Percentiles rank a stretch among this genome's conserved stretches.
These are phyloP conservation scores for Rostratula benghalensis DNA, from an alignment of 2,113 vertebrate species.

Conservation along the genomic window DNA sequence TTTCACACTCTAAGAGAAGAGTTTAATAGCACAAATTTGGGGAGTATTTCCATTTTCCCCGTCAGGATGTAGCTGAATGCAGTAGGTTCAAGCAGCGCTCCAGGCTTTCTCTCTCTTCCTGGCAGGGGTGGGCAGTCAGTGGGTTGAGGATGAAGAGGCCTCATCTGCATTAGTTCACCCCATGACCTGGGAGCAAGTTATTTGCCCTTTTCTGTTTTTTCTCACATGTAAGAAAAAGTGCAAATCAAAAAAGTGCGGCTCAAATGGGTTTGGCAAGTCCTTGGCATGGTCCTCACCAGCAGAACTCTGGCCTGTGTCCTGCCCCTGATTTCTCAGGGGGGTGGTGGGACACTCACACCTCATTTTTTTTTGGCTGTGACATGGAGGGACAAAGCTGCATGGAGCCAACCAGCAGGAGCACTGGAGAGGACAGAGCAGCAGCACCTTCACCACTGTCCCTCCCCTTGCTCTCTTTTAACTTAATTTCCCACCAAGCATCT, in stretches of 20 bases:
- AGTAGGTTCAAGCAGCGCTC: accelerated
- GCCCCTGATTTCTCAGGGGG: not conserved
- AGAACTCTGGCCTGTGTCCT: not conserved
- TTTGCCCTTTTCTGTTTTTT: not conserved
- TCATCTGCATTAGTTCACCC: not conserved
- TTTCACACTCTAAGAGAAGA: conserved; percentile 7
- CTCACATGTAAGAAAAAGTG: not conserved
- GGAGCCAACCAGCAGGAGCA: not conserved
- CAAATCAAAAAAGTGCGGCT: not conserved
- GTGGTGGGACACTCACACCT: not conserved
- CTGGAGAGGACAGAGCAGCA: not conserved
- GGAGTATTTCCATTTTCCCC: not conserved
- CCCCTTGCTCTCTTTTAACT: not conserved
- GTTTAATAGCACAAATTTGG: not conserved
- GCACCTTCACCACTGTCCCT: not conserved
- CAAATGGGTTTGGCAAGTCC: not conserved
- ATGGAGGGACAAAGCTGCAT: too few relatives aligned
- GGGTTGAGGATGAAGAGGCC: not conserved
- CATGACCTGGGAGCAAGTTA: not conserved
- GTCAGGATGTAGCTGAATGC: not conserved
- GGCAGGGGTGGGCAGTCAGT: not conserved
- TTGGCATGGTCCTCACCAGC: not conserved
- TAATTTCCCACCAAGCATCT: not conserved
- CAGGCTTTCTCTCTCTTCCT: not conserved
- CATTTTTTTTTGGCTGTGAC: not conserved